Base-by-base conservation (phyloP, 2,888 invertebrate genomes). In the Odontothrips loti region DNA sequence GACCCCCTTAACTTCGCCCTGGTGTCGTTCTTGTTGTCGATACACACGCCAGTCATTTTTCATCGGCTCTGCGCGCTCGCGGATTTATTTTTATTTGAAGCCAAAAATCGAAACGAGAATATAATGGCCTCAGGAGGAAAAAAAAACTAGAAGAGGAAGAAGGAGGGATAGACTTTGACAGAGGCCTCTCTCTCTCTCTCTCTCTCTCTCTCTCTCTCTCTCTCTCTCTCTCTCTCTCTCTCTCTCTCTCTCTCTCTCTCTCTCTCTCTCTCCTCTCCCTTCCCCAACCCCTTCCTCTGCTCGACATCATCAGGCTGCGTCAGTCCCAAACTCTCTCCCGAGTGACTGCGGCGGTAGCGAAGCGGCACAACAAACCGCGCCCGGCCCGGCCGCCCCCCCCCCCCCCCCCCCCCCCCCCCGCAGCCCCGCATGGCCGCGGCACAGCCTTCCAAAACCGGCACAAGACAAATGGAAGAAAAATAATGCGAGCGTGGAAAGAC, bases 381-480 rank as follows among this genome's bases (percentile, higher is more conserved):
- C n/a, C n/a, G n/a, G n/a, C n/a, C 15, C 4, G 4, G 51, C 51
- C 4, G 51, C 51, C 51, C 51, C 4, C 15, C 51, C 51, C n/a
- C n/a, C n/a, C n/a, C 51, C 48, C 48, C 15, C 48, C 48, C 48
- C 48, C 48, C 48, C 48, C 48, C 48, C 48, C 10, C 48, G 48
- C 48, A 48, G 48, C 48, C 48, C 48, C 15, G 48, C 48, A n/a
- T n/a, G n/a, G n/a, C n/a, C n/a, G 34, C 34, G 34, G 34, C 34
- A 43, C 34, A 2, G 34, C 34, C 34, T 43, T 43, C 34, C 34
- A 43, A 43, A 43, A 51, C 15, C 51, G 9, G 51, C 12, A 12
- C 51, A 75, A n/a, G 68, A 27, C 68, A 27, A 75, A 75, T 75
- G 68, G 68, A 75, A 75, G 27, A 27, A 75, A 75, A 75, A 75